Conservation (phyloP, 2,113 vertebrate species). For the Psammodynastes pulverulentus region DNA sequence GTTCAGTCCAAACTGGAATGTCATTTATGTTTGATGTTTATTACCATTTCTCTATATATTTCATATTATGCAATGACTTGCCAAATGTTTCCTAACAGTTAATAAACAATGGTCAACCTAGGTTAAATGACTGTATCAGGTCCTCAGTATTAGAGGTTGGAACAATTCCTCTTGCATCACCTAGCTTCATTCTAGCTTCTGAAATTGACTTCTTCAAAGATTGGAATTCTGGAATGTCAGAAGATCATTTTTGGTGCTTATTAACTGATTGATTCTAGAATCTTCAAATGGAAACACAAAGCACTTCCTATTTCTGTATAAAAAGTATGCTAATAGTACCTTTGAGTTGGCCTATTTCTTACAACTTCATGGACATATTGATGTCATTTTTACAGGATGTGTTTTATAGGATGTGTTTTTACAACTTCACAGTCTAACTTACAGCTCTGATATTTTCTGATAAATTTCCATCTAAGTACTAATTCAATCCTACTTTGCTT, state of each 20-base stretch:
- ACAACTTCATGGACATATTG: background rate
- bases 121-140: background rate
- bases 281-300: background rate
- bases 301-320: background rate
- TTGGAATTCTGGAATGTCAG: background rate
- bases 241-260: background rate
- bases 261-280: background rate
- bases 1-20: background rate
- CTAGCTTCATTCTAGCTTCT: background rate
- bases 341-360: background rate
- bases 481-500: background rate
- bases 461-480: background rate
- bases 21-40: background rate
- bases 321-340: background rate
- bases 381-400: no score
- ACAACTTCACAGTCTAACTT: background rate
- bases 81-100: background rate
- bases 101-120: background rate
- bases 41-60: background rate
- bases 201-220: background rate
- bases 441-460: background rate
- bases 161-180: background rate
- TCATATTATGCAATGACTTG: background rate
- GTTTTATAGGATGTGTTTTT: no score
- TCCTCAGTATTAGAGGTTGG: background rate